A percentile compares a stretch with the other conserved stretches of the same genome.
phyloP scores from a whole-genome alignment of 2,797 vertebrate genomes.

The Lerista edwardsae region DNA sequence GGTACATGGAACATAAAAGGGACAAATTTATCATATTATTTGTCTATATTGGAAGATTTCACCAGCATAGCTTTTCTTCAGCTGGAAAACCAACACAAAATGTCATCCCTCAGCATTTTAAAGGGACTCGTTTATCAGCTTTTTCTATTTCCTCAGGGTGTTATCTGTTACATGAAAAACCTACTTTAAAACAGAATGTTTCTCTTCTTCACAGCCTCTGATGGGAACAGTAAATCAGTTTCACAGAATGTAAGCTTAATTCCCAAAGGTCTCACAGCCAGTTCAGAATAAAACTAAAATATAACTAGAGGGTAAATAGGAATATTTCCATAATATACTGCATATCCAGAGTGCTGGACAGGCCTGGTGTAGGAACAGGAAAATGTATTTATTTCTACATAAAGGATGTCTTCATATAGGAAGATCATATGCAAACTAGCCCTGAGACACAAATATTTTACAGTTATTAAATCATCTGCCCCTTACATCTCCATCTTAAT shows the following conservation, averaged over 20 bases:
- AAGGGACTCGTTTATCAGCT: slow-evolving; percentile 45
- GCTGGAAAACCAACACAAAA: slow-evolving; percentile 52
- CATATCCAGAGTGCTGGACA: slow-evolving; percentile 33
- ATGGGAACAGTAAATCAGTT: slow-evolving; percentile 55
- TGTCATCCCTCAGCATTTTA: slow-evolving; percentile 36
- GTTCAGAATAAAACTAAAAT: slow-evolving; percentile 49
- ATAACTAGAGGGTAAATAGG: slow-evolving; percentile 18
- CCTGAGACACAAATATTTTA: background rate
- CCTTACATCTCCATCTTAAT: background rate
- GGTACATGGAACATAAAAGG: slow-evolving; percentile 36
- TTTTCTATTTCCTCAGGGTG: slow-evolving; percentile 49
- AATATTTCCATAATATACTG: slow-evolving; percentile 5
- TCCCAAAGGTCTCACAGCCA: slow-evolving; percentile 46
- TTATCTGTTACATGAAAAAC: slow-evolving; percentile 52
- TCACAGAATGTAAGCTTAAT: slow-evolving; percentile 58
- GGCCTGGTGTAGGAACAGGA: background rate
- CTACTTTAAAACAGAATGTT: slow-evolving; percentile 54
- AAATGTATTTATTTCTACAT: background rate
- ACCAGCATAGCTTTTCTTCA: slow-evolving; percentile 47
- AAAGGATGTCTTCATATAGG: background rate
- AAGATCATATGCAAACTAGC: background rate
- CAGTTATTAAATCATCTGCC: background rate
- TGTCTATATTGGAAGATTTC: background rate
- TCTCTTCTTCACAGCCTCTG: slow-evolving; percentile 50
- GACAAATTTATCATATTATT: slow-evolving; percentile 48